A percentile compares a stretch with the other conserved stretches of the same genome.
Conservation (phyloP, 2,797 vertebrate genomes). For the Darevskia mixta region DNA sequence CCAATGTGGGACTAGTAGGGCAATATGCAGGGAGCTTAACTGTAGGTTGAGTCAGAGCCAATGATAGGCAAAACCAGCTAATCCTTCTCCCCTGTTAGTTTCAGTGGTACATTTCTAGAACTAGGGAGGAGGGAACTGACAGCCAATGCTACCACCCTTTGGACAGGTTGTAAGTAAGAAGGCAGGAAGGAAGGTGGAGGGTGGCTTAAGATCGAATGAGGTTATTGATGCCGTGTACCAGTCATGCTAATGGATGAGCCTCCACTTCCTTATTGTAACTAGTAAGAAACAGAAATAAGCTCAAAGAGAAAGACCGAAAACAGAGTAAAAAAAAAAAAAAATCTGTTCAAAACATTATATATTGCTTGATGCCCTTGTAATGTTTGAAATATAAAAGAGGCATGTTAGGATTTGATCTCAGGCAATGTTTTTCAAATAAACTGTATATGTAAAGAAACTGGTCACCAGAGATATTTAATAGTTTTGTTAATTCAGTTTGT, state of each 20-base stretch:
- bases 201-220: no score
- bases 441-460: slow-evolving; percentile 39
- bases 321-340: background rate
- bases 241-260: no score
- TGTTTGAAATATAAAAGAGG: background rate
- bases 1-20: background rate
- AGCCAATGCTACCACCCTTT: no score
- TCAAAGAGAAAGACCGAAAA: background rate
- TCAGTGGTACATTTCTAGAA: no score
- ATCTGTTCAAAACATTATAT: slow-evolving; percentile 29
- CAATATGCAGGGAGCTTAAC: no score
- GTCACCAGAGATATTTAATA: slow-evolving; percentile 66
- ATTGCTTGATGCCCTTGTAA: slow-evolving; percentile 14
- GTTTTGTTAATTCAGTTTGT: slow-evolving; percentile 67
- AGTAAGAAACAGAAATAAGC: background rate
- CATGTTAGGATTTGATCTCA: slow-evolving; percentile 25
- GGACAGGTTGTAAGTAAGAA: background rate
- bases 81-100: no score
- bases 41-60: background rate
- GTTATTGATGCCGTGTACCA: no score
- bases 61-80: background rate
- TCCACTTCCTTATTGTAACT: background rate
- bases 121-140: no score
- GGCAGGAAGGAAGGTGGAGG: background rate
- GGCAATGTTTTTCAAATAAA: slow-evolving; percentile 3